phyloP scores from a whole-genome alignment of 92 coral and sea anemone genomes.

The Muricea muricata region DNA sequence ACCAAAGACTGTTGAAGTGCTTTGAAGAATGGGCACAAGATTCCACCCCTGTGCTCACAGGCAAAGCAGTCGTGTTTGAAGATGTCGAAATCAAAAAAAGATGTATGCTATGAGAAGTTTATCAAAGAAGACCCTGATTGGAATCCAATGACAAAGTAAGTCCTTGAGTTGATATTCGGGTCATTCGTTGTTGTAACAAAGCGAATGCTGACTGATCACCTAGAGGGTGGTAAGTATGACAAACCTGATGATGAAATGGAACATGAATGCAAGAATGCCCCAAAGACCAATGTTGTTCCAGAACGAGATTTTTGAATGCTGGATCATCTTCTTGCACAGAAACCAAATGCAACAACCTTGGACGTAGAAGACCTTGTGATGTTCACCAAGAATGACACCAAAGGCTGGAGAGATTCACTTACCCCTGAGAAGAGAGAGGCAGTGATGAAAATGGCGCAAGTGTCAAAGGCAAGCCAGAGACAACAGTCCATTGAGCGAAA shows the following conservation, averaged over 20 bases:
- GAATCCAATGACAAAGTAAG: constrained; percentile 47
- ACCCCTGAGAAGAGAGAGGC: constrained; percentile 10
- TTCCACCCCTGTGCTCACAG: constrained; percentile 41
- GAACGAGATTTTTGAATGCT: constrained; percentile 45
- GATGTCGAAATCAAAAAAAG: constrained; percentile 20
- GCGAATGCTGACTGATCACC: constrained; percentile 44
- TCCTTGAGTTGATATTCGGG: constrained; percentile 44
- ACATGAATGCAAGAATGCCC: constrained; percentile 27
- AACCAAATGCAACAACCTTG: constrained; percentile 52
- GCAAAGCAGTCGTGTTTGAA: constrained; percentile 27
- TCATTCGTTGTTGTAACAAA: constrained; percentile 49
- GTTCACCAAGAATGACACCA: constrained; percentile 45
- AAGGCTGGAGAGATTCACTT: constrained; percentile 31
- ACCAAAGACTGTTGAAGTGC: constrained; percentile 23
- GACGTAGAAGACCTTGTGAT: constrained; percentile 7
- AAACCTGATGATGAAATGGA: constrained; percentile 16
- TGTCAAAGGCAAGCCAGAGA: constrained; percentile 21
- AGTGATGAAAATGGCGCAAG: constrained; percentile 24
- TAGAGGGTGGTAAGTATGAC: constrained; percentile 48
- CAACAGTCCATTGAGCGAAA: constrained; percentile 28
- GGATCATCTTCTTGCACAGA: constrained; percentile 14
- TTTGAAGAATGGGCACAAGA: constrained; percentile 42
- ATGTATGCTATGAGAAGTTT: constrained; percentile 28
- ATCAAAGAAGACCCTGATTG: constrained; percentile 12
- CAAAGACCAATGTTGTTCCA: constrained; percentile 37